phyloP scores from a whole-genome alignment of 2,113 vertebrate genomes.

The Spea bombifrons region DNA sequence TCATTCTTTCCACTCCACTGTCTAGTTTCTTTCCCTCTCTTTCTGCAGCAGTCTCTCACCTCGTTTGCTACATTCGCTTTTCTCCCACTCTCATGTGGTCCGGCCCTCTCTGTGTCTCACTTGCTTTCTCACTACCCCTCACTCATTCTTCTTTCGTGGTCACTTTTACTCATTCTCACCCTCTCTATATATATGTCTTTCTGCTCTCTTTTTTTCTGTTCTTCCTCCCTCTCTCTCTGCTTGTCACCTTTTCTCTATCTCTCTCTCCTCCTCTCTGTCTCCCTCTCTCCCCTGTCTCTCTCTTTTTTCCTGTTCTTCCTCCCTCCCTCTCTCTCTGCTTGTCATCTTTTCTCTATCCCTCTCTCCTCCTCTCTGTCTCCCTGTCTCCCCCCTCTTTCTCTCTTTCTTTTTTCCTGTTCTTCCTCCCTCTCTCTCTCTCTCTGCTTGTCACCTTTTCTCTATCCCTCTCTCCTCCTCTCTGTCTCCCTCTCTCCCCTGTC shows the following conservation, averaged over 20 bases:
- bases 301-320: background rate
- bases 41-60: background rate
- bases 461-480: background rate
- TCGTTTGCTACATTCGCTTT: background rate
- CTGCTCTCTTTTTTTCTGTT: background rate
- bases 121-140: background rate
- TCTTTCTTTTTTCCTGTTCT: background rate
- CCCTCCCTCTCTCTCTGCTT: background rate
- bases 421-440: background rate
- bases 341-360: background rate
- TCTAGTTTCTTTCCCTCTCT: background rate
- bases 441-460: background rate
- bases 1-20: background rate
- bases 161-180: background rate
- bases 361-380: background rate
- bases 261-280: background rate
- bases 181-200: background rate
- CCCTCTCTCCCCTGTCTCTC: background rate
- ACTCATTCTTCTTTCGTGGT: background rate
- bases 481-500: background rate
- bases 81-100: background rate
- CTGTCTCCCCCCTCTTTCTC: background rate
- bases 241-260: background rate
- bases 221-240: background rate
- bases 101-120: background rate